phyloP scores from a whole-genome alignment of 2,797 vertebrate genomes.

The Xerus rutilus region DNA sequence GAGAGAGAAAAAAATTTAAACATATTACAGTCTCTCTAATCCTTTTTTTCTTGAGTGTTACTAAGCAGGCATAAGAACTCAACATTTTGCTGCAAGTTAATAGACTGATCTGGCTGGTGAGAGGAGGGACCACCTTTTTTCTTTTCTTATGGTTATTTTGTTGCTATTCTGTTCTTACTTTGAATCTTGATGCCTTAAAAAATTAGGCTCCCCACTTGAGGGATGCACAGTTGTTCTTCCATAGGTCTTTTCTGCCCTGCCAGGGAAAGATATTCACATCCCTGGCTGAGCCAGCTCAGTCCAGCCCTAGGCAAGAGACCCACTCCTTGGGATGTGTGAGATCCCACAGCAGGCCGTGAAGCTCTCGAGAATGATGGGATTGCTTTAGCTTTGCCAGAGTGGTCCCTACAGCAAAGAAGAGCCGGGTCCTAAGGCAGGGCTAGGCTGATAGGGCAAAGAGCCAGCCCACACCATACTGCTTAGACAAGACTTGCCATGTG shows the following conservation, averaged over 20 bases:
- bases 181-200: neutral
- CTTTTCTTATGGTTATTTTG: neutral
- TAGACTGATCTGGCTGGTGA: neutral
- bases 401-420: neutral
- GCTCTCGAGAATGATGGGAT: accelerated
- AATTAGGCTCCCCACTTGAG: neutral
- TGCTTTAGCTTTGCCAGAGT: neutral
- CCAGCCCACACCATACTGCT: neutral
- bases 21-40: neutral
- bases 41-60: neutral
- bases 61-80: neutral
- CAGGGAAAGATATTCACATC: neutral
- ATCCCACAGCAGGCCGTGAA: neutral
- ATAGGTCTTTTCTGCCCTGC: neutral
- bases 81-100: neutral
- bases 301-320: neutral
- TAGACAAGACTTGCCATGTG: neutral
- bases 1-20: neutral
- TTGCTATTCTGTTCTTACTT: neutral
- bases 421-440: neutral
- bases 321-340: neutral
- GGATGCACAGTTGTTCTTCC: neutral
- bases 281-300: no score
- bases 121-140: no score
- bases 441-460: neutral